Conservation (phyloP, 2,113 vertebrate genomes). For the Excalfactoria chinensis region DNA sequence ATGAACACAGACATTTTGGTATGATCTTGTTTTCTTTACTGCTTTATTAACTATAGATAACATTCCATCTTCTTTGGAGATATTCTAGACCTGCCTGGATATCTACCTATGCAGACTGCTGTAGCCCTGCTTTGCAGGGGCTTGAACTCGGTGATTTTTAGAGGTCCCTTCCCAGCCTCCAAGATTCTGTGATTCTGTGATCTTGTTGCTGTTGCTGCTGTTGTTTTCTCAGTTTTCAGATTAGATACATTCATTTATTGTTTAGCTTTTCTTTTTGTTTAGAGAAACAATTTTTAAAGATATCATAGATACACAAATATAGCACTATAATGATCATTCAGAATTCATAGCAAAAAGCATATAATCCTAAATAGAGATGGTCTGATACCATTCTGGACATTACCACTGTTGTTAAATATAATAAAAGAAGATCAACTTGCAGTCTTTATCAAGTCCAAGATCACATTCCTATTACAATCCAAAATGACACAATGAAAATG, state of each 20-base stretch:
- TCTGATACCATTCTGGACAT: constrained; percentile 63
- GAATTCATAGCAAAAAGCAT: constrained; percentile 40
- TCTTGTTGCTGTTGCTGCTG: background rate
- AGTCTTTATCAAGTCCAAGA: constrained; percentile 71
- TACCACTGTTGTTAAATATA: constrained; percentile 74
- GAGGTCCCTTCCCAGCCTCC: too few species aligned
- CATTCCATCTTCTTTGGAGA: background rate
- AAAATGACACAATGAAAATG: constrained; percentile 56
- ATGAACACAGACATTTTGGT: background rate
- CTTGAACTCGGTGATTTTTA: too few species aligned
- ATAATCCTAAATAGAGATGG: constrained; percentile 77
- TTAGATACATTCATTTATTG: constrained; percentile 20
- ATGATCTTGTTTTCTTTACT: background rate
- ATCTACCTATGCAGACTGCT: too few species aligned
- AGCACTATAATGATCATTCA: constrained; percentile 55
- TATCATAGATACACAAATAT: constrained; percentile 35
- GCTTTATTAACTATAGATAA: constrained; percentile 22
- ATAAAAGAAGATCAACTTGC: constrained; percentile 79
- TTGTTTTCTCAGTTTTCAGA: background rate
- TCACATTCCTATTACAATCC: constrained; percentile 69
- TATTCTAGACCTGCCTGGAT: too few species aligned
- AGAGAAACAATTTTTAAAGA: constrained; percentile 41
- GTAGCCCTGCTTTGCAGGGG: too few species aligned
- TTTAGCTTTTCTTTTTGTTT: constrained; percentile 38
- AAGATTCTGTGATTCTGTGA: too few species aligned